Evolutionary conservation across 2,113 vertebrate genomes (phyloP).

Genomic region (Lipotes vexillifer): DNA sequence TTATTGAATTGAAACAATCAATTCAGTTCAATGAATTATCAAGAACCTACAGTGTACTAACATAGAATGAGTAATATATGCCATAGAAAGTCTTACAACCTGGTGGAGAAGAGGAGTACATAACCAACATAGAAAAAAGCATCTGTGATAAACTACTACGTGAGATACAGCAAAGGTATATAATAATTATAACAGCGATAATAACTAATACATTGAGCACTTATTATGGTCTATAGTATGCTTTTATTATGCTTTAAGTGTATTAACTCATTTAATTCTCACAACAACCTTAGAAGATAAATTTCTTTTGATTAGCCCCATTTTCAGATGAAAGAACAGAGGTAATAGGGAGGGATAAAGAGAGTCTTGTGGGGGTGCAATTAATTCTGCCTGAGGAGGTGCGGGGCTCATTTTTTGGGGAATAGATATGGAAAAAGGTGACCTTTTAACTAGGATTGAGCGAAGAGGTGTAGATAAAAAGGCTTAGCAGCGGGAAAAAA

Average conservation of each 20-base stretch:
- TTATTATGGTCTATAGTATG: background rate
- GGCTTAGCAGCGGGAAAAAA: background rate
- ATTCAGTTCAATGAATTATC: background rate
- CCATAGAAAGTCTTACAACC: background rate
- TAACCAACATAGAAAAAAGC: background rate
- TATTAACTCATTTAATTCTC: constrained; percentile 6
- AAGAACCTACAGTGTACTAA: background rate
- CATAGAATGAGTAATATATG: background rate
- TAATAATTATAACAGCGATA: background rate
- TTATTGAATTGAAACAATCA: background rate
- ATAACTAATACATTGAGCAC: background rate
- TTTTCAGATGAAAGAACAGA: background rate
- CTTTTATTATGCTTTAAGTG: background rate
- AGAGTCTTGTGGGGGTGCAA: background rate
- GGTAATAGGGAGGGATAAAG: background rate
- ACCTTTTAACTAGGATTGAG: background rate
- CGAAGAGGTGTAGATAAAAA: background rate
- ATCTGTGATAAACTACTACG: background rate
- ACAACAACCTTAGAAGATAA: background rate
- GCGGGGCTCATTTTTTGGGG: background rate
- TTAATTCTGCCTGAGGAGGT: background rate
- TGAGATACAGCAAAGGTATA: background rate
- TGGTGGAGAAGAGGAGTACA: background rate
- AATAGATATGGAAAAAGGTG: background rate
- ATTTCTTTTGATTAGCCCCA: background rate